Base-by-base conservation (phyloP, 2,888 invertebrate genomes). In the Hirtodrosophila histrioides region DNA sequence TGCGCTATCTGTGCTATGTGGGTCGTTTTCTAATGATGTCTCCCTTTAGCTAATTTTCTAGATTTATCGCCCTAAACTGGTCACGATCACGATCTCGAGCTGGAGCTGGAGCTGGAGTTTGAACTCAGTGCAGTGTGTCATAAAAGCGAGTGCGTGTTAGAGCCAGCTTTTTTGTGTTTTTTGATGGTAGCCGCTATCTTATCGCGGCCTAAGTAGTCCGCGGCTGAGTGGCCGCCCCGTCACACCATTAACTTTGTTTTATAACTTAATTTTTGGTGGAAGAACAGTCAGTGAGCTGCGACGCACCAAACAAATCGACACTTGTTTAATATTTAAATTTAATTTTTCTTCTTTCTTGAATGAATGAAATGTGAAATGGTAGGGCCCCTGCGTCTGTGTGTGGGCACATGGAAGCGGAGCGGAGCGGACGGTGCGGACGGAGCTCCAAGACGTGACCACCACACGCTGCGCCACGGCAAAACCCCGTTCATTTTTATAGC, bases 321-420 rank as follows among this genome's bases (percentile, higher is more conserved):
- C 81, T 86, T 84, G 71, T 86, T 71, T 81, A 70, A 79, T 84
- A 81, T 86, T 83, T 63, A 75, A 86, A 86, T 69, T 68, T 67
- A 50, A 69, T 57, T 85, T 67, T 62, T 36, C 9, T 40, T 17
- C 7, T 48, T 49, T 55, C 69, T 80, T 69, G n/a, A 81, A 75
- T 84, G 85, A 84, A 86, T 84, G 83, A 83, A 83, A 67, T 55
- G 66, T 5, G 27, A 27, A 31, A 31, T 31, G 31, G 3, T 31
- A 5, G 31, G n/a, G n/a, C 29, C 23, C 17, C 17, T 17, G 29
- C 10, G 51, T 53, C 41, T 68, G 70, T 80, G 75, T 84, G 78
- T 84, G 83, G 72, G 79, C 57, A 70, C 41, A 54, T 45, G 17
- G 33, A 62, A 40, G 33, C 64, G 36, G 37, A 51, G 72, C 62